These are phyloP conservation scores for Protophormia terraenovae DNA, from an alignment of 2,888 invertebrate species.

Conservation along the genomic window DNA sequence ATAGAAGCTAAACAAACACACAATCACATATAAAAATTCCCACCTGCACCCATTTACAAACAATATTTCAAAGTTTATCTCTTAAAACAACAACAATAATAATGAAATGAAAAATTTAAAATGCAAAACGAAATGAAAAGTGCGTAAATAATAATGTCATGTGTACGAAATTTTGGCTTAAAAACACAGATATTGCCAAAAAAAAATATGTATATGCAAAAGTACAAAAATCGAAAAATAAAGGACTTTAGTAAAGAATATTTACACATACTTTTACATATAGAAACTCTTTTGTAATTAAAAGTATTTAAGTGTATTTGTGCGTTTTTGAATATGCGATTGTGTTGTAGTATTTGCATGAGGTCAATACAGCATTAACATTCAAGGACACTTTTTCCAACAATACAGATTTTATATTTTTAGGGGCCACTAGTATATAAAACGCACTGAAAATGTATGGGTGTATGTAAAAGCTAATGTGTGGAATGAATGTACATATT, in stretches of 20 bases:
- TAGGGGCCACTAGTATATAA: background rate
- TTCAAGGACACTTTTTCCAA: constrained; percentile 63
- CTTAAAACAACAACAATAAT: background rate
- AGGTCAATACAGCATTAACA: constrained; percentile 64
- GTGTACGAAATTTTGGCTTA: background rate
- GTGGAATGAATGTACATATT: background rate
- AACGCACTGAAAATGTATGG: background rate
- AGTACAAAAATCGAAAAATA: no score
- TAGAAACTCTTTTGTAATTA: constrained; percentile 43
- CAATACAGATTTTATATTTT: constrained; percentile 30
- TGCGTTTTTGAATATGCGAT: constrained; percentile 27
- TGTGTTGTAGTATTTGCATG: constrained; percentile 39
- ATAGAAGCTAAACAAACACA: background rate
- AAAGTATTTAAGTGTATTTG: constrained; percentile 41
- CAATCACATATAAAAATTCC: background rate
- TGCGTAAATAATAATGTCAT: constrained; percentile 62
- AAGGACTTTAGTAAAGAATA: background rate
- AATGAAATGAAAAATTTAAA: constrained; percentile 4
- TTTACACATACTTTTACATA: constrained; percentile 32
- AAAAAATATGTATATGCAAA: background rate
- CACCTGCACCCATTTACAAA: background rate
- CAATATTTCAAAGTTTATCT: background rate
- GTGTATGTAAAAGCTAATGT: background rate
- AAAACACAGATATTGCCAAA: background rate
- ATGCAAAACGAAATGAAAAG: constrained; percentile 61